A percentile compares a stretch with the other conserved stretches of the same genome.
Conservation (phyloP, 2,113 vertebrate genomes). For the Oriolus oriolus region DNA sequence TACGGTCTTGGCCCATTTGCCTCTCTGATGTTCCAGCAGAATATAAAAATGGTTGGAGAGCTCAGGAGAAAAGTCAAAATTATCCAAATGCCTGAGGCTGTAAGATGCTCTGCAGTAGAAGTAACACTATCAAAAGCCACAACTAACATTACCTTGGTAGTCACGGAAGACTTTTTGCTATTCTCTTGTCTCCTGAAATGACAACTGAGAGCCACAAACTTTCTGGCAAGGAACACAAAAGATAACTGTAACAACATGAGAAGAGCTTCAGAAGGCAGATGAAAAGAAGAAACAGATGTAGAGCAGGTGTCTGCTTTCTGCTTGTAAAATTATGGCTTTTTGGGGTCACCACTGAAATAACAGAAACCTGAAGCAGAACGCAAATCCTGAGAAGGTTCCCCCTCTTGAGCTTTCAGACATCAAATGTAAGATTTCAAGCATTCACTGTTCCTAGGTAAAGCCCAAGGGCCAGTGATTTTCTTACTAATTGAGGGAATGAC, state of each 20-base stretch:
- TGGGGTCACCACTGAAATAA: background rate
- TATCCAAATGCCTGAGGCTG: background rate
- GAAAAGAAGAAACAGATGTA: conserved; percentile 9
- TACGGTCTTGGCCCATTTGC: background rate
- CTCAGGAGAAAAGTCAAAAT: background rate
- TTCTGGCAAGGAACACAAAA: background rate
- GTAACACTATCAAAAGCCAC: background rate
- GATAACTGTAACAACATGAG: background rate
- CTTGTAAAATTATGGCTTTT: background rate
- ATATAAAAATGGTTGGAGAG: background rate
- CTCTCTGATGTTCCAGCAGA: background rate
- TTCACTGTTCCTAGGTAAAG: background rate
- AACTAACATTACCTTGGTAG: background rate
- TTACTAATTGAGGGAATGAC: background rate
- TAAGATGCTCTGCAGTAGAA: background rate
- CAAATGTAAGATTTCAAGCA: background rate
- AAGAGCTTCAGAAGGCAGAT: background rate
- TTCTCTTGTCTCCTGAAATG: background rate
- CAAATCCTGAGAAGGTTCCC: background rate
- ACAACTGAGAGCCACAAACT: background rate
- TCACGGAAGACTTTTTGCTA: background rate
- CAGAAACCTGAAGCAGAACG: background rate
- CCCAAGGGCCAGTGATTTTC: background rate
- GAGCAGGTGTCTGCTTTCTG: background rate
- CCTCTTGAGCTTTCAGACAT: background rate